These are phyloP conservation scores for Nesometra sesokonis DNA, from an alignment of 35 echinoderm and acorn worm genomes.

Conservation along the genomic window DNA sequence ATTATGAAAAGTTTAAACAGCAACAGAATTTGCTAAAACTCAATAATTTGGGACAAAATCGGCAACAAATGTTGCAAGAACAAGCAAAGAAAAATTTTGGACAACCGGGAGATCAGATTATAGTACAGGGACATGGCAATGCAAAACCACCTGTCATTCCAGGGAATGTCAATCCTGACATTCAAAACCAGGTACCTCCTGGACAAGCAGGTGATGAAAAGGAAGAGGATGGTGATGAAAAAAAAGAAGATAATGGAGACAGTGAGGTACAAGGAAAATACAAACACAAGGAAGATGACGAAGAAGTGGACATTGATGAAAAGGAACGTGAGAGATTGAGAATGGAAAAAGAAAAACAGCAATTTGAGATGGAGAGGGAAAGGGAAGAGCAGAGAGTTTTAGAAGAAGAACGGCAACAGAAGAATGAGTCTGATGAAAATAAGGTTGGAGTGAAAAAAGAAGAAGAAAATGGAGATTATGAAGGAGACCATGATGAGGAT, in stretches of 20 bases:
- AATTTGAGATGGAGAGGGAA: not conserved
- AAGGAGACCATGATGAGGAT: not conserved
- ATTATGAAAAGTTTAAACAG: not conserved
- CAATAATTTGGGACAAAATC: not conserved
- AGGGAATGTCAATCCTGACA: not conserved
- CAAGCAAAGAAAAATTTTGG: not conserved
- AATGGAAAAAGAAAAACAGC: not conserved
- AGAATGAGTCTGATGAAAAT: not conserved
- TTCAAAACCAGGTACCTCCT: not conserved
- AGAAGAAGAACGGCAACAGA: not conserved
- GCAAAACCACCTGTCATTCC: not conserved
- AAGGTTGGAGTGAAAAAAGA: not conserved
- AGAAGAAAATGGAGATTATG: not conserved
- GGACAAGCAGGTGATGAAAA: not conserved
- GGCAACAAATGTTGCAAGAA: no score
- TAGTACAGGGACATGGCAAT: not conserved
- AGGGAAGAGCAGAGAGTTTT: not conserved
- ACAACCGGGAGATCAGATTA: not conserved
- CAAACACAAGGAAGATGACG: not conserved
- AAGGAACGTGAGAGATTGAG: not conserved
- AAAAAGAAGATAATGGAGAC: not conserved
- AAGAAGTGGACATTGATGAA: not conserved
- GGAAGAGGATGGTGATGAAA: not conserved
- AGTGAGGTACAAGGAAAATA: not conserved
- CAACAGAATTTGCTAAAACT: no score